Percentiles rank a stretch among this genome's conserved stretches.
Evolutionary conservation across 1,140 invertebrate species (phyloP).

Genomic region (Drosophila ironensis): DNA sequence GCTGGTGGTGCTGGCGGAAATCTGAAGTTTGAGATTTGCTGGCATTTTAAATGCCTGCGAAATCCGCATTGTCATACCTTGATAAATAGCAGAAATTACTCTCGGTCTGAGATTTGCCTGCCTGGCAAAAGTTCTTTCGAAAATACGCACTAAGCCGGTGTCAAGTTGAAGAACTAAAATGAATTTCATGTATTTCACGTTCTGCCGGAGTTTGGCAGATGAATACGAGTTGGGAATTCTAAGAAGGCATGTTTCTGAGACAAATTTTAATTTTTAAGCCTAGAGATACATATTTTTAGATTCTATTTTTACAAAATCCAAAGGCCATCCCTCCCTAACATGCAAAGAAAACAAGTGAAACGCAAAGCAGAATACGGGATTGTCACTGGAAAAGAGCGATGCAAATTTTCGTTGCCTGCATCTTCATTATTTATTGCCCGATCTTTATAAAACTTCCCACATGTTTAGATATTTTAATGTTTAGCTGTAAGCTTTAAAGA

Average conservation of each 20-base stretch:
- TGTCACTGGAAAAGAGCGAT: too few species aligned
- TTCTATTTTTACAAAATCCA: background rate
- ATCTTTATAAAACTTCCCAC: too few species aligned
- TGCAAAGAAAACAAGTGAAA: too few species aligned
- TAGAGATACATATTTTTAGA: too few species aligned
- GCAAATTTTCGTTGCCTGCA: too few species aligned
- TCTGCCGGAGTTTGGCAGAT: background rate
- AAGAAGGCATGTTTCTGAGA: background rate
- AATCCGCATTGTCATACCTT: slow-evolving; percentile 74
- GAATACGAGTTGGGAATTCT: background rate
- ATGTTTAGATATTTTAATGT: too few species aligned
- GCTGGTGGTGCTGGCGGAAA: slow-evolving; percentile 8
- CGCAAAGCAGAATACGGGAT: too few species aligned
- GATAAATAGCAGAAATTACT: slow-evolving; percentile 76
- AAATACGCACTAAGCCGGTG: slow-evolving; percentile 14
- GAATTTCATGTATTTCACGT: slow-evolving; percentile 23
- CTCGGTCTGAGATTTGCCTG: slow-evolving; percentile 28
- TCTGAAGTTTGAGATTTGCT: slow-evolving; percentile 53
- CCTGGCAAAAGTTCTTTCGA: slow-evolving; percentile 13
- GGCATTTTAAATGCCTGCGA: slow-evolving; percentile 62
- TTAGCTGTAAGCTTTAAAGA: too few species aligned
- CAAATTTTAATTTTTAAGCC: background rate
- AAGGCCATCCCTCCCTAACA: background rate
- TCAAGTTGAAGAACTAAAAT: slow-evolving; percentile 34
- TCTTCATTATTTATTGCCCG: too few species aligned